These are phyloP conservation scores for Spondyliosoma cantharus DNA, from an alignment of 2,797 vertebrate genomes.

Conservation along the genomic window DNA sequence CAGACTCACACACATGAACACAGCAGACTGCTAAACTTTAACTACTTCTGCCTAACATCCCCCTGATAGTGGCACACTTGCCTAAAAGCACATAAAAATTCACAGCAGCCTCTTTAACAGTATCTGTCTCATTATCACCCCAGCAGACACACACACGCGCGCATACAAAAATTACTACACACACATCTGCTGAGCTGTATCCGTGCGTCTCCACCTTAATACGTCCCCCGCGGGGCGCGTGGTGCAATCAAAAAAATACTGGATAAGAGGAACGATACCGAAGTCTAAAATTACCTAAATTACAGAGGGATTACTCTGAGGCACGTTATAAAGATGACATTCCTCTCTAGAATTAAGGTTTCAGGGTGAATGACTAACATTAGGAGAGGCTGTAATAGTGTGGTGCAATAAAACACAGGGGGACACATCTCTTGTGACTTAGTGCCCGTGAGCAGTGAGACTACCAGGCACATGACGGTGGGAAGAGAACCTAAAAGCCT, in stretches of 20 bases:
- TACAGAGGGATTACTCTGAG: conserved; percentile 41
- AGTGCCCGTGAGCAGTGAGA: conserved; percentile 29
- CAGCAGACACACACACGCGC: conserved; percentile 6
- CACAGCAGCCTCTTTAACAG: not conserved
- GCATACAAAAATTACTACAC: conserved; percentile 1
- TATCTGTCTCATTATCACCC: conserved; percentile 11
- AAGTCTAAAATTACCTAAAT: conserved; percentile 72
- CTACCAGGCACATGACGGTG: conserved; percentile 43
- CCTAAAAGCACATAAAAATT: conserved; percentile 7
- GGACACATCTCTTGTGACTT: conserved; percentile 41
- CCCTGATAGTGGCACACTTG: conserved; percentile 18
- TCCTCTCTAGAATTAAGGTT: conserved; percentile 46
- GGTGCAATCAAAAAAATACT: conserved; percentile 58
- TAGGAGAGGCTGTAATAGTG: conserved; percentile 26
- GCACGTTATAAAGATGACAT: conserved; percentile 13
- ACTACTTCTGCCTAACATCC: conserved; percentile 1
- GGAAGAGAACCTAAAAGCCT: conserved; percentile 28
- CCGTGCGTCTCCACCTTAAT: conserved; percentile 33
- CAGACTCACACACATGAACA: not conserved
- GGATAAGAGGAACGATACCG: conserved; percentile 41
- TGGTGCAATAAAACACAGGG: conserved; percentile 25
- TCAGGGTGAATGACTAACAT: conserved; percentile 53
- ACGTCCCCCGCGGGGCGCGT: conserved; percentile 10
- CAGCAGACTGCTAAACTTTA: not conserved
- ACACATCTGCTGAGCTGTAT: conserved; percentile 31